Conservation (phyloP, 35 echinoderm and acorn worm genomes). For the Holothuria glaberrima region DNA sequence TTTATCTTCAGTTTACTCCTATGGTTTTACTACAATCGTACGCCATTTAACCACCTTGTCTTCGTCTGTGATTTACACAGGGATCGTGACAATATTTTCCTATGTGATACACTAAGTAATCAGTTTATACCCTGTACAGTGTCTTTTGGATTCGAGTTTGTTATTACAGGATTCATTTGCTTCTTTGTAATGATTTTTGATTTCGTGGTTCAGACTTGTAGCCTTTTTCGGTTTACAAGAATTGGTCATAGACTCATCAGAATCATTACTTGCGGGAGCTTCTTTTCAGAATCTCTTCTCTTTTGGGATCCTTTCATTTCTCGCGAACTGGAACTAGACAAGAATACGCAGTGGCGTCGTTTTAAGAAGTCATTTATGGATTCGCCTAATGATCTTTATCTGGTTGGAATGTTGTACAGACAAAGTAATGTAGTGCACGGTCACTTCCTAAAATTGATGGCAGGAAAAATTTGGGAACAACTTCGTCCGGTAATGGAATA, state of each 20-base stretch:
- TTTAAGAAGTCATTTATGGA: conserved; percentile 8
- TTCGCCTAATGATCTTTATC: conserved; percentile 11
- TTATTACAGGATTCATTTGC: background rate
- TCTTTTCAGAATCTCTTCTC: background rate
- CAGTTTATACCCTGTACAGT: no score
- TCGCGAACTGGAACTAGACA: background rate
- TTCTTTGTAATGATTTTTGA: background rate
- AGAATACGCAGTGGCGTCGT: background rate
- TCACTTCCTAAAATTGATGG: conserved; percentile 34
- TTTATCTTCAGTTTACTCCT: background rate
- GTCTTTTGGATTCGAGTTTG: conserved; percentile 24
- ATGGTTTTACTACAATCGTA: background rate
- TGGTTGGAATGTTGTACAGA: background rate
- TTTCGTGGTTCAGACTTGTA: background rate
- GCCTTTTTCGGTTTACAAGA: background rate
- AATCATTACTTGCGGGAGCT: background rate
- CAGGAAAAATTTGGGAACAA: background rate
- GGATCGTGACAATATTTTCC: conserved; percentile 22
- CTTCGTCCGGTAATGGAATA: conserved; percentile 5
- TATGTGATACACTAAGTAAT: background rate
- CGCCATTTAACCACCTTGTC: background rate
- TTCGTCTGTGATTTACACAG: conserved; percentile 24
- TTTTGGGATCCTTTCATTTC: conserved; percentile 35
- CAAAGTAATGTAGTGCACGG: conserved; percentile 3
- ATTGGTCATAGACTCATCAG: background rate